Evolutionary conservation across 2,113 vertebrate genomes (phyloP), one percentile per base, ranked within the genome.

Genomic region (Syrmaticus mikado): DNA sequence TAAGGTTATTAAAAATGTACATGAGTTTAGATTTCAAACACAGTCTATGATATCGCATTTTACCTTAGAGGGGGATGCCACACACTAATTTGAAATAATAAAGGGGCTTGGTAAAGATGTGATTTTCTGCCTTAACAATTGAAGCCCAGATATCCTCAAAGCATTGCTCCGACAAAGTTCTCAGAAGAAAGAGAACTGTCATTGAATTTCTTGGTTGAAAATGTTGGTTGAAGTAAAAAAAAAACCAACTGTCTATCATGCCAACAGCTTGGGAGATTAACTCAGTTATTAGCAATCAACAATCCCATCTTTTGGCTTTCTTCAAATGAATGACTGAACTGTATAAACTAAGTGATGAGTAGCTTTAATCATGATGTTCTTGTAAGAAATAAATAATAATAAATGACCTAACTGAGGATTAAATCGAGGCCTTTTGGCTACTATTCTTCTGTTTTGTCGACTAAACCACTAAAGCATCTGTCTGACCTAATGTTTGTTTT

Each of bases 341-440:
- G 18, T 50, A 66, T 32, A 85, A 85, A 50, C 20, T 1, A 1
- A 84, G 83, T 57, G 27, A 79, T 53, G 48, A 89, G 11, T 57
- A 24, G 68, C 80, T 93, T 87, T 85, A 92, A 90, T 89, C 40
- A 50, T 38, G 4, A 72, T 62, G 21, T 62, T 89, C 53, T 92
- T 73, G 8, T 80, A 65, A 90, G 45, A 89, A 93, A 92, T 70
- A 79, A 92, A 91, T 89, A 93, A 70, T 68, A 75, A 93, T 55
- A 89, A 87, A 73, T 82, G 4, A 94, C 55, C 86, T 90, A 85
- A 82, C 11, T 76, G 58, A 74, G 58, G 36, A 89, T 58, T 89
- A 90, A 80, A 91, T 58, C 5, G 52, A 72, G n/a, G 16, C 73
- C 40, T 87, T 89, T 85, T 79, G 71, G 74, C 70, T 86, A 36